A percentile compares a stretch with the other conserved stretches of the same genome.
Conservation (phyloP, 2,113 vertebrate genomes). For the Cisticola juncidis region DNA sequence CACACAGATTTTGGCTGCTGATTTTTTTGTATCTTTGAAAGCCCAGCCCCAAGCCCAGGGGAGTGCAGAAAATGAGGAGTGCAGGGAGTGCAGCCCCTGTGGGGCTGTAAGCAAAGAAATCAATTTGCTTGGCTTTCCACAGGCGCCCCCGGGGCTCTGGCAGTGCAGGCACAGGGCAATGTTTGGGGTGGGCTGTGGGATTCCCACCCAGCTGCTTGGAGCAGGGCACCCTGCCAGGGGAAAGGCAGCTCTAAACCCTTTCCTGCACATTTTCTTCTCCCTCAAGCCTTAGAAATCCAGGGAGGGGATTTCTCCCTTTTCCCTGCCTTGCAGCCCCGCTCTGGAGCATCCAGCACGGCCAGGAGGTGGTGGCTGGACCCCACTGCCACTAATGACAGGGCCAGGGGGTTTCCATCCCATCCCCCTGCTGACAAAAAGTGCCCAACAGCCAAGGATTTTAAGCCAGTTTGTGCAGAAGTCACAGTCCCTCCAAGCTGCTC, state of each 20-base stretch:
- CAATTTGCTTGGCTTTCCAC: neutral
- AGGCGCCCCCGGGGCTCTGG: neutral
- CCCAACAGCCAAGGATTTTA: neutral
- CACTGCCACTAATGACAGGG: neutral
- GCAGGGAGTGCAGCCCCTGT: too few relatives aligned
- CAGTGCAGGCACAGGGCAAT: rapidly evolving
- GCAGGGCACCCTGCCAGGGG: neutral
- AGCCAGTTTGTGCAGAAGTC: neutral
- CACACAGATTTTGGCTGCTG: too few relatives aligned
- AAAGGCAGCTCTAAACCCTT: neutral
- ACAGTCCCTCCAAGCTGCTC: neutral
- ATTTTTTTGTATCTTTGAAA: too few relatives aligned
- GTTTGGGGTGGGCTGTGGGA: neutral
- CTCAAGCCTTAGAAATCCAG: neutral
- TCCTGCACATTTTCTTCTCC: neutral
- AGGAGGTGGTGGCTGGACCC: neutral
- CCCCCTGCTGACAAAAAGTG: neutral
- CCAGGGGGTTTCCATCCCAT: neutral
- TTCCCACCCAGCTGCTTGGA: neutral
- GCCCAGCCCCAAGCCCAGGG: too few relatives aligned
- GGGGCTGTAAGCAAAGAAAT: too few relatives aligned
- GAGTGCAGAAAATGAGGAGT: too few relatives aligned
- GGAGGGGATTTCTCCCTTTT: neutral
- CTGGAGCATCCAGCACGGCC: neutral
- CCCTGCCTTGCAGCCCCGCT: neutral